phyloP scores from a whole-genome alignment of 2,888 invertebrate genomes.

The Siphlonurus alternatus region DNA sequence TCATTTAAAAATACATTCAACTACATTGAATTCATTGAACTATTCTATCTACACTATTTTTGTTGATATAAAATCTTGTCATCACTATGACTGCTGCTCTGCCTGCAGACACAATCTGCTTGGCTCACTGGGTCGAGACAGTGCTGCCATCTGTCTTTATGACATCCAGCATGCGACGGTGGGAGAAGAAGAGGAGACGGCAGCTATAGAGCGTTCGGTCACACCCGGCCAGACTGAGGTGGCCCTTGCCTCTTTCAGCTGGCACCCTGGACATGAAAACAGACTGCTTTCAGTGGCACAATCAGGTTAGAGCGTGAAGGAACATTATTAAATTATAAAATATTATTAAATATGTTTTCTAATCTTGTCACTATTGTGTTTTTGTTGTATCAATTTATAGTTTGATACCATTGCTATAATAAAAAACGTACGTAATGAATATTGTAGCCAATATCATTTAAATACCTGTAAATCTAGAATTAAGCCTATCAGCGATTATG shows the following conservation, averaged over 20 bases:
- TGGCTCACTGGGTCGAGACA: constrained; percentile 66
- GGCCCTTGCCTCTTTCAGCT: constrained; percentile 55
- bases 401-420: too few species aligned
- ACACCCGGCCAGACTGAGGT: constrained; percentile 19
- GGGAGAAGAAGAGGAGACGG: constrained; percentile 57
- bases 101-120: constrained; percentile 46
- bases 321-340: too few species aligned
- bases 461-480: too few species aligned
- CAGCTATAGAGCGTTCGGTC: constrained; percentile 53
- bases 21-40: too few species aligned
- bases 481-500: too few species aligned
- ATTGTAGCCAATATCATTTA: too few species aligned
- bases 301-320: constrained; percentile 25
- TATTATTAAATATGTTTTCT: background rate
- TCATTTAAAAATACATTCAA: too few species aligned
- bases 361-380: too few species aligned
- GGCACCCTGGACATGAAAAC: constrained; percentile 74
- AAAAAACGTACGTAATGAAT: too few species aligned
- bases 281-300: constrained; percentile 50
- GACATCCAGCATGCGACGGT: constrained; percentile 59
- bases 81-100: background rate
- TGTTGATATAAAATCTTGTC: too few species aligned
- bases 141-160: constrained; percentile 56
- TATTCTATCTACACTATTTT: too few species aligned
- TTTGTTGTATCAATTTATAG: too few species aligned